A percentile compares a stretch with the other conserved stretches of the same genome.
These are phyloP conservation scores for Chromis chromis DNA, from an alignment of 2,797 vertebrate genomes.

Conservation along the genomic window DNA sequence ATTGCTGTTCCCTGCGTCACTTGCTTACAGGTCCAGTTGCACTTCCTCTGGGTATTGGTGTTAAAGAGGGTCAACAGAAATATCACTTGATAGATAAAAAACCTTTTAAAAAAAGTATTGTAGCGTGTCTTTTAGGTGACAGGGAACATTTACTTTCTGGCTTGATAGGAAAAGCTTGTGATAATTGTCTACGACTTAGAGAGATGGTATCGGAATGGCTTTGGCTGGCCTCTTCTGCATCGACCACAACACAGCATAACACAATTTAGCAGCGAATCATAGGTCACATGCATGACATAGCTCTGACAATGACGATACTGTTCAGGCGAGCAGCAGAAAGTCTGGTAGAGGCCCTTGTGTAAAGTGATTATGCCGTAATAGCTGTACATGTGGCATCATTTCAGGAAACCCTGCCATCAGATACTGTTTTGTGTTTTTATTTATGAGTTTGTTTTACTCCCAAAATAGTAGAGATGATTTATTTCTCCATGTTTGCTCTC, in stretches of 20 bases:
- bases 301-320: conserved; percentile 44
- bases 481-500: background rate
- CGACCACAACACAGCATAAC: conserved; percentile 12
- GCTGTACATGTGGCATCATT: background rate
- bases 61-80: background rate
- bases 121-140: background rate
- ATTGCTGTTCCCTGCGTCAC: conserved; percentile 33
- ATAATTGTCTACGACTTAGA: background rate
- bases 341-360: background rate
- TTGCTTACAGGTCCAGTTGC: conserved; percentile 52
- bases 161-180: background rate
- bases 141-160: background rate
- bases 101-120: no score
- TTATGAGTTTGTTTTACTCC: background rate
- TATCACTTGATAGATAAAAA: background rate
- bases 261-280: conserved; percentile 14
- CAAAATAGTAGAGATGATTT: background rate
- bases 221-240: conserved; percentile 22
- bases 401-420: background rate
- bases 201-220: background rate
- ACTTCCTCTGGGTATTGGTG: conserved; percentile 47
- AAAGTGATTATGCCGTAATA: background rate
- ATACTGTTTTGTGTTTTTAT: background rate
- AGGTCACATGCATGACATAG: conserved; percentile 61
- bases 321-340: conserved; percentile 39